Evolutionary conservation across 2,113 vertebrate genomes (phyloP), one percentile per base, ranked within the genome.

Genomic region (Orthochromis indermauri): DNA sequence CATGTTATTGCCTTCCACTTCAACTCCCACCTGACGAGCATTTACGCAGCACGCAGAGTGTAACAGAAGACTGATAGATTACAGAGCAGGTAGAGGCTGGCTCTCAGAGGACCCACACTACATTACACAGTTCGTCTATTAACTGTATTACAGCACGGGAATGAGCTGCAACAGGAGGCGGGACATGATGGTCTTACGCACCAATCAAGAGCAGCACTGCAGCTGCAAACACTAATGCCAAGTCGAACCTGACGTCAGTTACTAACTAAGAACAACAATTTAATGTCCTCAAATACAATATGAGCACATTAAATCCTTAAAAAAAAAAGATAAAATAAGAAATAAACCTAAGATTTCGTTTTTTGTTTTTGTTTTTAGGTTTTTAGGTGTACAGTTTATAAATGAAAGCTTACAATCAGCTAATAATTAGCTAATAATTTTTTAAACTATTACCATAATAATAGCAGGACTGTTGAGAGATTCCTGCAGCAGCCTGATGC

Each of bases 101-200:
- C 42, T 83, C 84, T 84, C 88, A 78, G 63, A 84, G 76, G 86
- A 90, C 5, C 86, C 8, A 5, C 55, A 31, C 17, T 3, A 24
- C 82, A 40, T 82, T 80, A 85, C 73, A 31, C 16, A 1, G 76
- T 1, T 5, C 40, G 35, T 86, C 71, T 83, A 68, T 89, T 85
- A 90, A 85, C 80, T 84, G 40, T 61, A 5, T 89, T 85, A 90
- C 90, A 80, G 61, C 31, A 84, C 59, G 31, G 17, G 91, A 57
- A 54, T 3, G 83, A 86, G 81, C 86, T 53, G 89, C 85, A 37
- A 10, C 68, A 21, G 14, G 85, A 87, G 89, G 84, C 86, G 80
- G 54, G 59, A 49, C 85, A 9, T 19, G 47, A 78, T 53, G 59
- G 19, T 10, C 21, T 83, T 19, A 63, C 8, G 51, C 85, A 53